phyloP scores from a whole-genome alignment of 2,797 vertebrate genomes.

The Borostomias antarcticus region DNA sequence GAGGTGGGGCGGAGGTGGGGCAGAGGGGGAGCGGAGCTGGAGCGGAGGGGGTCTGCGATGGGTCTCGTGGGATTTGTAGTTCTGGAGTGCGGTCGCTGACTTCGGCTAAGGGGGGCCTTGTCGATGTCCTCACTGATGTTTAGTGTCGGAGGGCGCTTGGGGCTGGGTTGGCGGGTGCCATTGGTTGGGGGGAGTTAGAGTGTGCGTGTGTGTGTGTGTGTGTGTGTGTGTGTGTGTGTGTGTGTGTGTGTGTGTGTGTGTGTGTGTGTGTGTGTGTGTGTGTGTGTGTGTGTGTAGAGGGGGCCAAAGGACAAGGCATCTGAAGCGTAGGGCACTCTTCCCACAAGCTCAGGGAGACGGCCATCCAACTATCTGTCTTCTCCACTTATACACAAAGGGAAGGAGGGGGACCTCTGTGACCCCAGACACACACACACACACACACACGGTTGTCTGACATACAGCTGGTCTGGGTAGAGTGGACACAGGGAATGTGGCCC shows the following conservation, averaged over 20 bases:
- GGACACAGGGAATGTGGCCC: neutral
- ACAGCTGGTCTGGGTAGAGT: neutral
- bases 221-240: too few relatives aligned
- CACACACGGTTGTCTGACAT: neutral
- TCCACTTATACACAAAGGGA: neutral
- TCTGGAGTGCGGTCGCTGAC: too few relatives aligned
- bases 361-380: slow-evolving; percentile 10
- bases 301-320: neutral
- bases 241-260: too few relatives aligned
- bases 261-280: too few relatives aligned
- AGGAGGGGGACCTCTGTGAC: neutral
- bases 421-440: neutral
- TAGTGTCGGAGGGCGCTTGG: too few relatives aligned
- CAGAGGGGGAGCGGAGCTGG: too few relatives aligned
- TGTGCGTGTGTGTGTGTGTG: too few relatives aligned
- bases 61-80: slow-evolving; percentile 13
- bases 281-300: neutral
- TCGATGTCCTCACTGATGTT: too few relatives aligned
- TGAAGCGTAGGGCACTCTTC: neutral
- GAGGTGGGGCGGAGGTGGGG: neutral
- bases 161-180: too few relatives aligned
- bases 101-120: too few relatives aligned
- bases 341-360: neutral
- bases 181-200: too few relatives aligned
- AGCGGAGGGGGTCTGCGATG: slow-evolving; percentile 5